Conservation (phyloP, 1,140 invertebrate species). For the Steinernema feltiae region DNA sequence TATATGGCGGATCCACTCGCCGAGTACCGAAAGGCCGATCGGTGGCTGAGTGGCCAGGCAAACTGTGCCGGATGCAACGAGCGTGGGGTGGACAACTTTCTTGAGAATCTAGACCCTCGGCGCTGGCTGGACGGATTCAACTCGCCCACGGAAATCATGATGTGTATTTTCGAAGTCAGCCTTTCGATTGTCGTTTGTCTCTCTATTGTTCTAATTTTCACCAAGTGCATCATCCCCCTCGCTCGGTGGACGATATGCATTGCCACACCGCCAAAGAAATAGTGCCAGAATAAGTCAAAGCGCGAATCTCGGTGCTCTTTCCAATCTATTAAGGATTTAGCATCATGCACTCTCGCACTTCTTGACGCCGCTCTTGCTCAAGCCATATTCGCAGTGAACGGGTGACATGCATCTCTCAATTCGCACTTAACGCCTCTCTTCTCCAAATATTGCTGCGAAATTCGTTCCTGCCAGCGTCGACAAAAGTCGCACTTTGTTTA, state of each 20-base stretch:
- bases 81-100: conserved; percentile 31
- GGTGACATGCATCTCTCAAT: too few relatives aligned
- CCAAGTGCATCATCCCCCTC: conserved; percentile 43
- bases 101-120: conserved; percentile 35
- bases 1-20: conserved; percentile 35
- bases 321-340: too few relatives aligned
- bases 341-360: too few relatives aligned
- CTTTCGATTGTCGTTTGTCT: conserved; percentile 36
- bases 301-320: too few relatives aligned
- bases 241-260: conserved; percentile 33
- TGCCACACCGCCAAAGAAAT: conserved; percentile 34
- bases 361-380: neutral
- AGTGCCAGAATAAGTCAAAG: too few relatives aligned
- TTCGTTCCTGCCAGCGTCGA: neutral
- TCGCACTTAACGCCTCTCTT: neutral
- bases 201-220: conserved; percentile 35
- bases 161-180: conserved; percentile 36
- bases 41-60: conserved; percentile 32
- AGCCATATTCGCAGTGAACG: neutral
- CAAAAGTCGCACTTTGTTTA: neutral
- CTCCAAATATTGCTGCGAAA: neutral
- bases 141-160: conserved; percentile 39
- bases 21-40: conserved; percentile 26
- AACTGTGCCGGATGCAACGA: conserved; percentile 42
- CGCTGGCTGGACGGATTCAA: conserved; percentile 45